Evolutionary conservation across 1,140 invertebrate genomes (phyloP).

Genomic region (Pachypeltis micranthus): DNA sequence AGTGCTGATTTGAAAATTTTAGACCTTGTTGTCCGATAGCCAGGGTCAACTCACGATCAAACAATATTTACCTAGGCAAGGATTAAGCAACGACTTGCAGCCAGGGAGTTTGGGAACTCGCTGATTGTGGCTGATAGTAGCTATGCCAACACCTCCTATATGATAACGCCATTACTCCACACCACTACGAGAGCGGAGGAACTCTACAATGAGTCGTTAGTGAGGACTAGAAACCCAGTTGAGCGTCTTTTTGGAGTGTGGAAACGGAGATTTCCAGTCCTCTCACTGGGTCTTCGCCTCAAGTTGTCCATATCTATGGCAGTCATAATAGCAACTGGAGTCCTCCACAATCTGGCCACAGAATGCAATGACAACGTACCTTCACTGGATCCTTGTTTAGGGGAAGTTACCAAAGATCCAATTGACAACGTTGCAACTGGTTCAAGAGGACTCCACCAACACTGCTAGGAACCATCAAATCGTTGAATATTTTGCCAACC

Average conservation of each 20-base stretch:
- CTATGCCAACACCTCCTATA: neutral
- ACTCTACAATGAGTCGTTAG: neutral
- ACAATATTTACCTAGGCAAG: too few species aligned
- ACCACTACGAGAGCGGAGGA: neutral
- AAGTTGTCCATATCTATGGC: neutral
- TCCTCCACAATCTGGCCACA: neutral
- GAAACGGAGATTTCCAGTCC: neutral
- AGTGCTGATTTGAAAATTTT: too few species aligned
- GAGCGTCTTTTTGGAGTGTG: neutral
- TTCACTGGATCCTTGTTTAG: neutral
- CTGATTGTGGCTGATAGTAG: neutral
- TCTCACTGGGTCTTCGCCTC: neutral
- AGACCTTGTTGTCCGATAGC: too few species aligned
- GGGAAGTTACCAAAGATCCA: neutral
- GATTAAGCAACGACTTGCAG: too few species aligned
- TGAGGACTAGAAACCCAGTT: neutral
- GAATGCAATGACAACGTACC: neutral
- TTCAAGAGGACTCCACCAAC: too few species aligned
- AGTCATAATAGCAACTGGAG: neutral
- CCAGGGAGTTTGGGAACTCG: too few species aligned
- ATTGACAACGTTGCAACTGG: conserved; percentile 17
- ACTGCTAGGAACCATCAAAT: too few species aligned
- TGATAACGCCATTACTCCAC: neutral
- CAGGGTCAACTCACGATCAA: too few species aligned
- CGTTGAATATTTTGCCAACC: too few species aligned